Evolutionary conservation across 1,140 invertebrate species (phyloP).

Genomic region (Caenorhabditis elegans): WBcel235 BX284604.4:6555001-6555500

Average conservation of each 20-base stretch:
- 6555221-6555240: not conserved
- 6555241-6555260: not conserved
- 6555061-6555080: not conserved
- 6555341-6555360: slow-evolving; percentile 36
- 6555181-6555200: slow-evolving; percentile 7
- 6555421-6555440: slow-evolving; percentile 28
- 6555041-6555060: not conserved
- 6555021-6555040: not conserved
- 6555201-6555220: not conserved
- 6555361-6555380: not conserved
- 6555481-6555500: not conserved
- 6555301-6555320: no score
- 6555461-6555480: no score
- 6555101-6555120: slow-evolving; percentile 23
- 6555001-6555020: not conserved
- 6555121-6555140: slow-evolving; percentile 20
- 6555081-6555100: slow-evolving; percentile 3
- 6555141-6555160: not conserved
- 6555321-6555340: slow-evolving; percentile 18
- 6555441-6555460: not conserved
- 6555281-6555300: no score
- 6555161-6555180: not conserved
- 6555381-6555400: slow-evolving; percentile 32
- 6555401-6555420: slow-evolving; percentile 30
- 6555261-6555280: no score